These are phyloP conservation scores for Drosophila birchii DNA, from an alignment of 2,888 invertebrate species.

Conservation along the genomic window DNA sequence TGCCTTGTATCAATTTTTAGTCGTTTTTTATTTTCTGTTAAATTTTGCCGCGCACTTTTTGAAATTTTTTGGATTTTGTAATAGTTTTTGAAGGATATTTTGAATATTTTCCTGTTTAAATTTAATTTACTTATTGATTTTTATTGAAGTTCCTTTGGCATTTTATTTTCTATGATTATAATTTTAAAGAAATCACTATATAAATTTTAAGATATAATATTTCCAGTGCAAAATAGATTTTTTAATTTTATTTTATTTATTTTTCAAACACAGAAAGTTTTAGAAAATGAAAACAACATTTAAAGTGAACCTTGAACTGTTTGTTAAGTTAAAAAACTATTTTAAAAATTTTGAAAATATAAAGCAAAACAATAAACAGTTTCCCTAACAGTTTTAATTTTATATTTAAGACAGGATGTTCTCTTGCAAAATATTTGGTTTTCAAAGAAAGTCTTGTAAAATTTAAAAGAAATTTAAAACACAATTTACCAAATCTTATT, in stretches of 20 bases:
- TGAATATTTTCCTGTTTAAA: background rate
- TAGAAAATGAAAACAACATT: background rate
- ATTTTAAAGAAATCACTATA: background rate
- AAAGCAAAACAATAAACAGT: background rate
- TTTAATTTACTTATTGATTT: background rate
- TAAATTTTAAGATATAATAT: background rate
- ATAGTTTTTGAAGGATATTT: background rate
- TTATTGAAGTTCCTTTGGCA: background rate
- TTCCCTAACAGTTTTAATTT: background rate
- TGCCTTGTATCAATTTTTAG: slow-evolving; percentile 36
- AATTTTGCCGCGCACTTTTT: slow-evolving; percentile 44
- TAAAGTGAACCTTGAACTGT: background rate
- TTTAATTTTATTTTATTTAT: background rate
- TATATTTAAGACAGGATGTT: background rate
- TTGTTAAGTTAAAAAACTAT: background rate
- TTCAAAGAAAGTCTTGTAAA: background rate
- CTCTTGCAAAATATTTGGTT: background rate
- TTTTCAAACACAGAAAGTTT: too few species aligned
- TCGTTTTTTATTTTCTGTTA: slow-evolving; percentile 3
- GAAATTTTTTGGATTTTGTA: background rate
- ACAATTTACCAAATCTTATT: background rate
- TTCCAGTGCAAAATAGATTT: background rate
- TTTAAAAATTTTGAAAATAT: background rate
- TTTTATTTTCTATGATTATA: background rate
- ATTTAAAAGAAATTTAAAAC: background rate